Evolutionary conservation across 2,797 vertebrate species (phyloP).

Genomic region (Hemibagrus guttatus): DNA sequence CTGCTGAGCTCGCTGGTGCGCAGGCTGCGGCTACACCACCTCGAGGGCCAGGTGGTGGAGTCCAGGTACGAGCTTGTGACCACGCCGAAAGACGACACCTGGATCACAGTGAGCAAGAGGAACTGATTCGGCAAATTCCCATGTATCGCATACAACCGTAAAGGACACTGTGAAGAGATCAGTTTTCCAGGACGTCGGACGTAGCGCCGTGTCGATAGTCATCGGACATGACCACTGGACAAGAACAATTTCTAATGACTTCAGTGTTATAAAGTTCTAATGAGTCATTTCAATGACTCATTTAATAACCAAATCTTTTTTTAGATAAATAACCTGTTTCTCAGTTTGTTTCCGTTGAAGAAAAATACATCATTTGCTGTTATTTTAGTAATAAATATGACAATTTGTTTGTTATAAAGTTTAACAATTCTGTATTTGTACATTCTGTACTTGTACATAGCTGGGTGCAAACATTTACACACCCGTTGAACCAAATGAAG

Average conservation of each 20-base stretch:
- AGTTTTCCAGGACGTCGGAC: neutral
- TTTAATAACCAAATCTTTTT: neutral
- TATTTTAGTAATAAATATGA: neutral
- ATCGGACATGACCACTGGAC: neutral
- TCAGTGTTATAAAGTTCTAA: constrained; percentile 3
- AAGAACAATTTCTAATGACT: neutral
- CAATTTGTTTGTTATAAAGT: neutral
- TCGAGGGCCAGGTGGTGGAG: constrained; percentile 85
- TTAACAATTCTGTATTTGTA: neutral
- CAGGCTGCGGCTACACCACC: constrained; percentile 77
- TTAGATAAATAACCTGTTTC: neutral
- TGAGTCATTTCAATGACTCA: neutral
- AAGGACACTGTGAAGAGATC: constrained; percentile 3
- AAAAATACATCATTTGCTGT: neutral
- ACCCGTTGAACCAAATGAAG: neutral
- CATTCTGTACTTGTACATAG: neutral
- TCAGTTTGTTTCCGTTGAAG: neutral
- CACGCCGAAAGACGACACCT: constrained; percentile 91
- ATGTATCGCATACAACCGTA: neutral
- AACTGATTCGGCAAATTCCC: constrained; percentile 61
- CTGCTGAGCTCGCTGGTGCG: constrained; percentile 85
- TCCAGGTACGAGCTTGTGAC: constrained; percentile 91
- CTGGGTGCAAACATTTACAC: neutral
- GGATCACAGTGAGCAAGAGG: constrained; percentile 89
- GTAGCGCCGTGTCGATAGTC: neutral